Conservation (phyloP, 2,797 vertebrate species). For the Gallinago nigripennis region DNA sequence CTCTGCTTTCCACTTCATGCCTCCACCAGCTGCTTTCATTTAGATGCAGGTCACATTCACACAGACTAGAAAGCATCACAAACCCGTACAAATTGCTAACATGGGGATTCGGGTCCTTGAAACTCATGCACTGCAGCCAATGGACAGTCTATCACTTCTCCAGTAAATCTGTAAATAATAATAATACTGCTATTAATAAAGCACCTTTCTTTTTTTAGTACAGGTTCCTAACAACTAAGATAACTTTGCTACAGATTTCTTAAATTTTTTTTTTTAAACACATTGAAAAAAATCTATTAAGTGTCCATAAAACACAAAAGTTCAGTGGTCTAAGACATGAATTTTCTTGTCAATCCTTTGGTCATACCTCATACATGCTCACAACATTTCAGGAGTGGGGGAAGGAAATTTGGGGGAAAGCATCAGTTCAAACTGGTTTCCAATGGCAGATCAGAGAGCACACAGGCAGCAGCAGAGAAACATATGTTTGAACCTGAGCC, state of each 20-base stretch:
- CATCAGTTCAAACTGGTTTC: constrained; percentile 16
- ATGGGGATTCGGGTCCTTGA: constrained; percentile 45
- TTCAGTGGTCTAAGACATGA: background rate
- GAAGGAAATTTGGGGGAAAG: background rate
- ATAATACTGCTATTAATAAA: background rate
- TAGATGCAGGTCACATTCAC: constrained; percentile 54
- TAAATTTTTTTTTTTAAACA: background rate
- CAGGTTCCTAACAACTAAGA: background rate
- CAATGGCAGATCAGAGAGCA: constrained; percentile 44
- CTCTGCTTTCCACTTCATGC: background rate
- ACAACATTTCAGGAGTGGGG: background rate
- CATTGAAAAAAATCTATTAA: background rate
- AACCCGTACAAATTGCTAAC: constrained; percentile 47
- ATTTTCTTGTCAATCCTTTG: background rate
- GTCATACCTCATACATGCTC: background rate
- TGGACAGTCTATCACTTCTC: constrained; percentile 16
- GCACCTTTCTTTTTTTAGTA: background rate
- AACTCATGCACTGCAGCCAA: constrained; percentile 17
- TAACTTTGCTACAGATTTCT: background rate
- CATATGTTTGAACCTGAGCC: constrained; percentile 58
- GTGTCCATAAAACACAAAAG: background rate
- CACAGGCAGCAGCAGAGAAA: constrained; percentile 51
- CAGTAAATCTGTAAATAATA: constrained; percentile 47
- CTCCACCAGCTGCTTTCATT: constrained; percentile 52
- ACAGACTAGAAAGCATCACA: constrained; percentile 52